Percentiles rank a stretch among this genome's conserved stretches.
These are phyloP conservation scores for Cepaea hortensis DNA, from an alignment of 2,888 invertebrate genomes.

Conservation along the genomic window DNA sequence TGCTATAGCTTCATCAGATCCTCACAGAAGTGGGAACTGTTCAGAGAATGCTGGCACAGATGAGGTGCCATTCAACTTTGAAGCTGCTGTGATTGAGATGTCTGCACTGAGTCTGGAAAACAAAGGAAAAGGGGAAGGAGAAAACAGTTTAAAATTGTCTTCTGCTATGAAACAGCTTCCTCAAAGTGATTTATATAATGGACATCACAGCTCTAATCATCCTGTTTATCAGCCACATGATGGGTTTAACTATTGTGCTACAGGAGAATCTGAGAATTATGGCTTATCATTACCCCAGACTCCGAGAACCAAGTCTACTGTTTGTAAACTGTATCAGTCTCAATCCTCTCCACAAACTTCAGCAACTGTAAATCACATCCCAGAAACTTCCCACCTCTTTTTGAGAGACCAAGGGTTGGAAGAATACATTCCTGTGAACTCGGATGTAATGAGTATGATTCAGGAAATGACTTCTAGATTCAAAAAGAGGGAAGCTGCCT, in stretches of 20 bases:
- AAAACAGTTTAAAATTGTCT: neutral
- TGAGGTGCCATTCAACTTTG: neutral
- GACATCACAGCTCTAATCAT: neutral
- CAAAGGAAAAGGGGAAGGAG: neutral
- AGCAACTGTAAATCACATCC: neutral
- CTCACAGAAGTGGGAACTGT: neutral
- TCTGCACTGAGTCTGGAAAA: neutral
- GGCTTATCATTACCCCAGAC: neutral
- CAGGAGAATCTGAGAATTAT: neutral
- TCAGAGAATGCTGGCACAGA: neutral
- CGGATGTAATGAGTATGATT: neutral
- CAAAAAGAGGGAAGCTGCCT: constrained; percentile 41
- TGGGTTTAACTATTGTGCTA: too few relatives aligned
- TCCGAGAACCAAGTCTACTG: neutral
- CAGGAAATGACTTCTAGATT: constrained; percentile 11
- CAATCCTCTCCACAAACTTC: neutral
- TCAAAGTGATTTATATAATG: neutral
- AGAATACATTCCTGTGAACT: neutral
- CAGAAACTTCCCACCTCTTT: neutral
- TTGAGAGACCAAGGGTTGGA: neutral
- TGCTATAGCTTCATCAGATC: neutral
- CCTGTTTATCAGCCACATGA: neutral
- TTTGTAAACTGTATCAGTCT: neutral
- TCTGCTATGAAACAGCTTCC: neutral
- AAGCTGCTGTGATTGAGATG: neutral